phyloP scores from a whole-genome alignment of 2,888 invertebrate species.

The Molanna angustata region DNA sequence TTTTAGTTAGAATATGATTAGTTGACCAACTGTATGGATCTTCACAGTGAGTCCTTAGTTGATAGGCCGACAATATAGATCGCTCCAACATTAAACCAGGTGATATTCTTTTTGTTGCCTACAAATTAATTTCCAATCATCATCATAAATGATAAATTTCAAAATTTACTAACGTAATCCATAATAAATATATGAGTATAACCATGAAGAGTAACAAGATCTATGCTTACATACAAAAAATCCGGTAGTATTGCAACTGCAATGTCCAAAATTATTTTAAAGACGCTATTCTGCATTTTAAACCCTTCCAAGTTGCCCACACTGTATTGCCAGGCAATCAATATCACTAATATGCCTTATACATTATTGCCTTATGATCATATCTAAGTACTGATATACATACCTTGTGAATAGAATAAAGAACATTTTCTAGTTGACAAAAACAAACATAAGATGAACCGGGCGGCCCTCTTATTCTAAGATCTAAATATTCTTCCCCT shows the following conservation, averaged over 20 bases:
- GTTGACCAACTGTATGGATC: constrained; percentile 44
- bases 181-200: no score
- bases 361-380: not conserved
- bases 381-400: not conserved
- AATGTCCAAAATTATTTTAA: no score
- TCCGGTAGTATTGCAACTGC: no score
- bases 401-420: constrained; percentile 60
- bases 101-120: constrained; percentile 61
- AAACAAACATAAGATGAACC: constrained; percentile 58
- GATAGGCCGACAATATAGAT: constrained; percentile 61
- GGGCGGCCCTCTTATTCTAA: constrained; percentile 64
- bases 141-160: no score
- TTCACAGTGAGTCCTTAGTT: constrained; percentile 47
- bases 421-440: constrained; percentile 66
- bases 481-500: constrained; percentile 55
- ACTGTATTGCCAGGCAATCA: no score
- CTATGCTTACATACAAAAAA: no score
- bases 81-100: constrained; percentile 66
- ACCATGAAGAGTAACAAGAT: no score
- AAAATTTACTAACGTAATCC: no score
- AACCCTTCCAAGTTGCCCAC: no score
- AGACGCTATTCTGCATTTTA: no score
- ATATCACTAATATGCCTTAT: no score
- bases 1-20: constrained; percentile 41
- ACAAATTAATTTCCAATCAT: no score